Evolutionary conservation across 30 jellyfish, hydroid and myxozoan species (phyloP), one percentile per base, ranked within the genome.

Genomic region (Phacellophora camtschatica): DNA sequence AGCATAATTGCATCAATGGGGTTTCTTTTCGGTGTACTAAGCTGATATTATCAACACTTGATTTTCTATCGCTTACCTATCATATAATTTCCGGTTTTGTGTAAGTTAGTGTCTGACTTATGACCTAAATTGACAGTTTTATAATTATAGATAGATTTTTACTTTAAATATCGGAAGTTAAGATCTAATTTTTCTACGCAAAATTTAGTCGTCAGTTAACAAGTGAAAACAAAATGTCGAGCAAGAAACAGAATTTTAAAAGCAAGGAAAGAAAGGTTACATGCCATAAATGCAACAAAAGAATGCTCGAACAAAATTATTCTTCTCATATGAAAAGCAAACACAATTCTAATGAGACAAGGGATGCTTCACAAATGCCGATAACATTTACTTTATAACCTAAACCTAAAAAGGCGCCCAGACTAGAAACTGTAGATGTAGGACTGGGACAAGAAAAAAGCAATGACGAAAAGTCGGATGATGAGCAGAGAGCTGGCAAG

Each of bases 361-460:
- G 77, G 35, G 56, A 63, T 63, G 77, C 77, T 35, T 63, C 77
- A 35, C 77, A 63, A 63, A 30, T 63, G 56, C 77, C 77, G 29
- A 30, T 63, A 63, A 63, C 77, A 20, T 63, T 63, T 63, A 63
- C 54, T 24, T 35, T 63, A 19, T 63, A 63, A 63, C 56, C 77
- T 2, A 63, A 63, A 63, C 77, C 77, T 27, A 63, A 28, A 3
- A 63, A 35, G 77, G 56, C 77, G 13, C 77, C 77, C 71, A 22
- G 77, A 27, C 54, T 63, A 23, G 56, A 63, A 24, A 27, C 77
- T 63, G 77, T 20, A 63, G 54, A 19, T 35, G 77, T 32, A 63
- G 56, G 29, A 3, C 8, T 63, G 56, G 56, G 29, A 32, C 77
- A 24, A 30, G 69, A 63, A 28, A 3, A 63, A 63, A 63, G 63